Conservation (phyloP, 2,797 vertebrate species). For the Microcaecilia unicolor region DNA sequence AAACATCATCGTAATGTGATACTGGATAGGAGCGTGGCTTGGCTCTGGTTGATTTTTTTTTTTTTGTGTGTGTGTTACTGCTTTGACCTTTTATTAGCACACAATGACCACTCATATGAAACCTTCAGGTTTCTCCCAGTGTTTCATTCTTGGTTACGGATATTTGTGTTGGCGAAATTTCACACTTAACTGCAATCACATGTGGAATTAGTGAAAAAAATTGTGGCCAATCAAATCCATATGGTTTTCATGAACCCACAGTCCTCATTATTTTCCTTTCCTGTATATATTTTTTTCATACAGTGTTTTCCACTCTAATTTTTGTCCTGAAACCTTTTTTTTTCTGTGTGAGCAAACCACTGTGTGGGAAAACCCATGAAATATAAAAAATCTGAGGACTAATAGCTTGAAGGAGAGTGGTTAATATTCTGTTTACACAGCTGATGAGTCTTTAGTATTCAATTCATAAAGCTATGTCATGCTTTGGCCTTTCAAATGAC, state of each 20-base stretch:
- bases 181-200: constrained; percentile 2
- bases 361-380: background rate
- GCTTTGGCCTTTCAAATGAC: constrained; percentile 10
- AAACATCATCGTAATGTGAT: constrained; percentile 47
- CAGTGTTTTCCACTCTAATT: background rate
- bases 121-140: constrained; percentile 11
- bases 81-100: constrained; percentile 24
- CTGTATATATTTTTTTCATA: background rate
- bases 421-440: background rate
- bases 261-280: background rate
- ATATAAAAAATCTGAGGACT: too few species aligned
- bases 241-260: background rate
- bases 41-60: constrained; percentile 46
- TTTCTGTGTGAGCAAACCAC: background rate
- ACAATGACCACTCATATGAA: constrained; percentile 33
- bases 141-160: constrained; percentile 9
- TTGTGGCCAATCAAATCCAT: constrained; percentile 7
- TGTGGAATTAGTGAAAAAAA: constrained; percentile 20
- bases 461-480: constrained; percentile 3
- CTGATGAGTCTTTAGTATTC: background rate
- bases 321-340: background rate
- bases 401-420: too few species aligned
- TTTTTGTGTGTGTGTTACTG: too few species aligned
- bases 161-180: constrained; percentile 16
- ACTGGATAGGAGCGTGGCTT: constrained; percentile 43